phyloP scores from a whole-genome alignment of 2,113 vertebrate species.

The Platichthys flesus region DNA sequence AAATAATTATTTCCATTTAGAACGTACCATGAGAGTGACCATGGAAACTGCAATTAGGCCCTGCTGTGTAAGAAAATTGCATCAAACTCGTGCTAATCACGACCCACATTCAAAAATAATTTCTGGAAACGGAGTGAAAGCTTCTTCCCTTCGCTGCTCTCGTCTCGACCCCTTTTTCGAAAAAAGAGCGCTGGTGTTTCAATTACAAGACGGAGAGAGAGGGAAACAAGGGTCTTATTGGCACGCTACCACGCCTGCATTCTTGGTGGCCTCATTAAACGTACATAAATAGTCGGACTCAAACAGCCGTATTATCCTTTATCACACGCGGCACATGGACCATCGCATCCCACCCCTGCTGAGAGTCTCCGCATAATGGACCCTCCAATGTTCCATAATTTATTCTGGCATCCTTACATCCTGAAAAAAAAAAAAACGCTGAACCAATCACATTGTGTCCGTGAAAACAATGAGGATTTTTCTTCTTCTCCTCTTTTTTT shows the following conservation, averaged over 20 bases:
- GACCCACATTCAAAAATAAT: constrained; percentile 35
- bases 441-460: background rate
- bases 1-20: background rate
- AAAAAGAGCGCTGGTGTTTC: constrained; percentile 23
- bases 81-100: constrained; percentile 23
- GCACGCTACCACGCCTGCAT: constrained; percentile 29
- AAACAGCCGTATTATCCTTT: constrained; percentile 44
- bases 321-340: constrained; percentile 45
- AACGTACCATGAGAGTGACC: constrained; percentile 7
- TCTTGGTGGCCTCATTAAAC: constrained; percentile 63
- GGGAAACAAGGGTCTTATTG: constrained; percentile 34
- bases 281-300: constrained; percentile 52
- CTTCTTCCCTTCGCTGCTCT: constrained; percentile 3
- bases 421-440: constrained; percentile 2
- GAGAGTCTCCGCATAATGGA: constrained; percentile 34
- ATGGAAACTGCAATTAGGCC: constrained; percentile 29
- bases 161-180: constrained; percentile 5
- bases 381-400: constrained; percentile 11
- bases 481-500: background rate
- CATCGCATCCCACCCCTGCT: constrained; percentile 39
- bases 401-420: constrained; percentile 9
- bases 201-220: constrained; percentile 20
- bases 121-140: background rate
- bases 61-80: constrained; percentile 17
- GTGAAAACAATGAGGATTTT: background rate